Conservation (phyloP, 2,797 vertebrate genomes). For the Gymnopithys bicolor region DNA sequence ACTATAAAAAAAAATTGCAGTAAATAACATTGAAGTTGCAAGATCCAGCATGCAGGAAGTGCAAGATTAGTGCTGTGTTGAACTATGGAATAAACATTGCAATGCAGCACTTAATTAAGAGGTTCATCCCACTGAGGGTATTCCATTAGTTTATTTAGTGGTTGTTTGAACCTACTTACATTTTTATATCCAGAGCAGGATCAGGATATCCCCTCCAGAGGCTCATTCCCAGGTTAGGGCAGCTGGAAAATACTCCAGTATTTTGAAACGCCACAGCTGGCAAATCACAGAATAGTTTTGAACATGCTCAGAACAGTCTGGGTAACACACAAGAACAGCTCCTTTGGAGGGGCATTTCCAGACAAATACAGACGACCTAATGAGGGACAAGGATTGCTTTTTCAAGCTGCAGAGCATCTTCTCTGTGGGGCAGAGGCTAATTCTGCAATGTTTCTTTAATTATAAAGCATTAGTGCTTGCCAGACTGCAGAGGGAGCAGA, state of each 20-base stretch:
- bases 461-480: background rate
- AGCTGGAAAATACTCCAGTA: background rate
- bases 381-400: background rate
- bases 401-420: background rate
- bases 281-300: background rate
- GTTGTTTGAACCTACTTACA: background rate
- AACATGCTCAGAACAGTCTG: background rate
- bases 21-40: background rate
- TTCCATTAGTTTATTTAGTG: background rate
- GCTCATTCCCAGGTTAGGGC: background rate
- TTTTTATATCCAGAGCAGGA: background rate
- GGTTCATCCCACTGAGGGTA: background rate
- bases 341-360: background rate
- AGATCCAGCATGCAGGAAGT: background rate
- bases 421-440: background rate
- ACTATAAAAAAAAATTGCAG: background rate
- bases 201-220: background rate
- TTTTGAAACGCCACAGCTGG: background rate
- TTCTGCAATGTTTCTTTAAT: background rate
- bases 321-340: background rate
- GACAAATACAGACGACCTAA: background rate
- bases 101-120: background rate
- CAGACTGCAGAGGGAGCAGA: background rate
- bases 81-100: background rate
- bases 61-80: background rate